Percentiles rank a stretch among this genome's conserved stretches.
Conservation (phyloP, 1,140 invertebrate species). For the Ostrea denselamellosa region DNA sequence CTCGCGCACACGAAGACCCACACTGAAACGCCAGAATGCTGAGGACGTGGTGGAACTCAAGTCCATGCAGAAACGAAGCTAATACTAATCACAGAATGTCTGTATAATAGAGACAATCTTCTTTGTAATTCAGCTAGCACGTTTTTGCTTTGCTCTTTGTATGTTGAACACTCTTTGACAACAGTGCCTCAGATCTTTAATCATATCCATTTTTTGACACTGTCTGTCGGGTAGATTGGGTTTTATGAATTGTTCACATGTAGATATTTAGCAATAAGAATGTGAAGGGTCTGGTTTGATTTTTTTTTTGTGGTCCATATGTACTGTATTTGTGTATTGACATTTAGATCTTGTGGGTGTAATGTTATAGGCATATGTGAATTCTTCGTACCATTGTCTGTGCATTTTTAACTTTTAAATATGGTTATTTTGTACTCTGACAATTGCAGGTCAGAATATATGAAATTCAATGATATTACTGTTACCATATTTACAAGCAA, state of each 20-base stretch:
- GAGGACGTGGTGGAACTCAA: conserved; percentile 44
- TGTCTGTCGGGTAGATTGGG: background rate
- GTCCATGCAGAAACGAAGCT: conserved; percentile 43
- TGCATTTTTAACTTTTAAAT: no score
- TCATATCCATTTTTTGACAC: background rate
- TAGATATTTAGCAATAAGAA: background rate
- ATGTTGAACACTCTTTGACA: background rate
- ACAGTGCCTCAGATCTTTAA: conserved; percentile 5
- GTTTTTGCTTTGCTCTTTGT: background rate
- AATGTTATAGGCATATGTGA: background rate
- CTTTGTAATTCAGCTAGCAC: background rate
- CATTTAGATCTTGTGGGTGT: background rate
- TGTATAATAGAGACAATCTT: background rate
- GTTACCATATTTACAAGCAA: no score
- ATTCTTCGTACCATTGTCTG: no score
- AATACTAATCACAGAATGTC: background rate
- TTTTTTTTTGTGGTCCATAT: background rate
- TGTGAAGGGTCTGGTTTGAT: background rate
- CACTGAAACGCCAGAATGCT: conserved; percentile 45
- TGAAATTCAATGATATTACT: no score
- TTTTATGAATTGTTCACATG: background rate
- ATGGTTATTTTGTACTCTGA: no score
- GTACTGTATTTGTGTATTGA: background rate
- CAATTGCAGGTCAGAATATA: no score
- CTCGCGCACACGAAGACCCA: conserved; percentile 42